phyloP scores from a whole-genome alignment of 2,888 invertebrate genomes.

The Rhaphigaster nebulosa region DNA sequence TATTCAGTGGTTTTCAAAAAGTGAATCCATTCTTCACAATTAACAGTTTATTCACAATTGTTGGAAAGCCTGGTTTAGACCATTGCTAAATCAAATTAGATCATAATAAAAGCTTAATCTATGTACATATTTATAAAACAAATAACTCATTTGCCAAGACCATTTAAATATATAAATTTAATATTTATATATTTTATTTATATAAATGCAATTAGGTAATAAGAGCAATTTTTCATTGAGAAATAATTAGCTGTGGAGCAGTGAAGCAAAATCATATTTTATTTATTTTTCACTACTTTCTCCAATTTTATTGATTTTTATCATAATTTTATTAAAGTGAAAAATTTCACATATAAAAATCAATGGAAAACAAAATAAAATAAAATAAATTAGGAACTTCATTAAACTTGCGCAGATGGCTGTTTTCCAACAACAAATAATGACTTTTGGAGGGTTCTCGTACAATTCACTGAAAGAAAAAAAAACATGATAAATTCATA shows the following conservation, averaged over 20 bases:
- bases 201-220: neutral
- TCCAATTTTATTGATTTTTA: neutral
- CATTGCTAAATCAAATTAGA: neutral
- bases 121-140: neutral
- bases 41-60: neutral
- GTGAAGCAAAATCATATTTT: neutral
- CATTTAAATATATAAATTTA: constrained; percentile 25
- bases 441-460: constrained; percentile 78
- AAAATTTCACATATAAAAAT: neutral
- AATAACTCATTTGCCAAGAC: neutral
- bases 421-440: constrained; percentile 81
- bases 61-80: neutral
- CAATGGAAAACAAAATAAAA: neutral
- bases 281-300: neutral
- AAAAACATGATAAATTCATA: constrained; percentile 6
- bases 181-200: neutral
- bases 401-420: constrained; percentile 63
- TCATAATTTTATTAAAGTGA: neutral
- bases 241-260: neutral
- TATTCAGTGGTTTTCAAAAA: neutral
- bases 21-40: neutral
- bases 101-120: neutral
- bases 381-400: constrained; percentile 41
- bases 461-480: constrained; percentile 72
- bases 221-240: neutral